Percentiles rank a stretch among this genome's conserved stretches.
These are phyloP conservation scores for Coenobita brevimanus DNA, from an alignment of 1,140 invertebrate species.

Conservation along the genomic window DNA sequence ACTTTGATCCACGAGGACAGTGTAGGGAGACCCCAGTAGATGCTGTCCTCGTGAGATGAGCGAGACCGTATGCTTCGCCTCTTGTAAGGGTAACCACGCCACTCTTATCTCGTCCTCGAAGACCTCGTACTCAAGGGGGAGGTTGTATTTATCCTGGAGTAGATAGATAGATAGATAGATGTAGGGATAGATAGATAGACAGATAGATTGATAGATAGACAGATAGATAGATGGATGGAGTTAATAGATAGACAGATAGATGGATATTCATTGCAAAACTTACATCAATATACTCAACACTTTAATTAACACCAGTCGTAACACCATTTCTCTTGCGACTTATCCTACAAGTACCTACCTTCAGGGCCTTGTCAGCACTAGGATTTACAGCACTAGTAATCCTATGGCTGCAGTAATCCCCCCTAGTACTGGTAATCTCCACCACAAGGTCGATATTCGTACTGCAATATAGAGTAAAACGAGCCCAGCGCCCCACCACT, in stretches of 20 bases:
- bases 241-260: too few species aligned
- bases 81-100: conserved; percentile 40
- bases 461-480: conserved; percentile 33
- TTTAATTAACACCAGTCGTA: too few species aligned
- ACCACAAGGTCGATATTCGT: conserved; percentile 21
- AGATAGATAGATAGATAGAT: too few species aligned
- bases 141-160: conserved; percentile 32
- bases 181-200: too few species aligned
- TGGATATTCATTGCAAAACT: too few species aligned
- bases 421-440: conserved; percentile 21
- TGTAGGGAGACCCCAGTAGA: conserved; percentile 43
- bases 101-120: conserved; percentile 19
- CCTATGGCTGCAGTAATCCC: conserved; percentile 31
- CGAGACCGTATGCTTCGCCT: conserved; percentile 13
- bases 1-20: conserved; percentile 30
- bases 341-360: not conserved
- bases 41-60: conserved; percentile 38
- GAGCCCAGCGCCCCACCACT: conserved; percentile 35
- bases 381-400: not conserved
- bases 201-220: too few species aligned
- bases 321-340: too few species aligned
- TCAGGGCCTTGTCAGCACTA: not conserved
- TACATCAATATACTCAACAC: too few species aligned
- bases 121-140: conserved; percentile 49
- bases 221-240: too few species aligned